Base-by-base conservation (phyloP, 2,797 vertebrate species). In the Crypturellus tataupa region DNA sequence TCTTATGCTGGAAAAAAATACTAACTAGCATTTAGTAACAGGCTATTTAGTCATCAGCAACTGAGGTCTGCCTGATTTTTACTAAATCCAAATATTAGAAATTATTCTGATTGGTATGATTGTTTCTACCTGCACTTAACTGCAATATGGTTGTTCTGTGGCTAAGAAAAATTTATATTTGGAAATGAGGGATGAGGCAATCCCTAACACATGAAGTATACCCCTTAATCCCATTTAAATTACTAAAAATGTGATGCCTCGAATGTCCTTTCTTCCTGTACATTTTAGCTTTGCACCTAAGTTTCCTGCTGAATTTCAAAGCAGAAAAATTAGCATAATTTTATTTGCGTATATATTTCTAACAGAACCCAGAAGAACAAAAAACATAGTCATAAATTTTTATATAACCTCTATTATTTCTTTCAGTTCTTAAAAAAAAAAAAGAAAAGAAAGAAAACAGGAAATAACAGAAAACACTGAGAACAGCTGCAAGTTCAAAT, bases 381-480 rank as follows among this genome's bases (percentile, higher is more conserved):
- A 24, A 33, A 27, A 1, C 33, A 37, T 31, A 27, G 10, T 62
- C 8, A 70, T 35, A 67, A 80, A 82, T 82, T 81, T 76, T 73
- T 64, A 87, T 76, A 12, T 89, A 31, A 59, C 62, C 73, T 79
- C 6, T 39, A 69, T 21, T 8, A 4, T 40, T 55, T 85, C 21
- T 85, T 91, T 59, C 56, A 85, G 72, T 78, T 85, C 67, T 79
- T 18, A 77, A 85, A 86, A 91, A 42, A 56, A 91, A 42, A 56
- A 37, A 37, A 37, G 9, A 39, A 82, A 80, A 20, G 62, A 82
- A 84, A 90, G 46, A 56, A 82, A 80, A 70, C 29, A 80, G 76
- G 76, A 94, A 82, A 15, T 73, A 60, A 87, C 51, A 80, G 3
- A 89, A 89, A 93, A 87, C 58, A 72, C 21, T 67, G 65, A 81